phyloP scores from a whole-genome alignment of 2,113 vertebrate species.

The Pogona vitticeps region DNA sequence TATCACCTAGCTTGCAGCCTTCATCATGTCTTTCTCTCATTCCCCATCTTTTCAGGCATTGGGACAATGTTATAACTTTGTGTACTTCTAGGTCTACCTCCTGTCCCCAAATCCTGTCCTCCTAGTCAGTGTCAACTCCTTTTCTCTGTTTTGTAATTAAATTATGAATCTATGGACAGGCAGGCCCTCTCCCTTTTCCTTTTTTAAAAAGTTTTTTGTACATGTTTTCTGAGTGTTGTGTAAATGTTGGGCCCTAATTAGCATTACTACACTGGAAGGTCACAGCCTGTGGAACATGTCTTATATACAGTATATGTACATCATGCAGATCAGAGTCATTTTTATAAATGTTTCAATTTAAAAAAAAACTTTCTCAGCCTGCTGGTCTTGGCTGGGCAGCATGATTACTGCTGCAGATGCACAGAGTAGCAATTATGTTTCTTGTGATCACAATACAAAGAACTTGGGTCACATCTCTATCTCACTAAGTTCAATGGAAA shows the following conservation, averaged over 20 bases:
- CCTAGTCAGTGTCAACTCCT: neutral
- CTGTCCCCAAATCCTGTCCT: neutral
- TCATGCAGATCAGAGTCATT: slow-evolving; percentile 40
- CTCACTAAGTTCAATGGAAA: neutral
- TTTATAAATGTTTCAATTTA: slow-evolving; percentile 41
- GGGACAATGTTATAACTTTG: no score
- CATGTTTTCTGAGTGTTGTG: neutral
- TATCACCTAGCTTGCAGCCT: no score
- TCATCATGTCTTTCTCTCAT: neutral
- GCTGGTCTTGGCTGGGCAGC: slow-evolving; percentile 50
- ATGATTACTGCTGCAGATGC: slow-evolving; percentile 20
- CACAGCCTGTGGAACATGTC: neutral
- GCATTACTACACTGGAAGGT: neutral
- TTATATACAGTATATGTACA: neutral
- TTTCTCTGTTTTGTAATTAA: neutral
- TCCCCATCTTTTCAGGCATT: neutral
- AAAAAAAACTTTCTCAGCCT: slow-evolving; percentile 17
- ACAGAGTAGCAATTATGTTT: neutral
- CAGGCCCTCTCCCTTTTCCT: neutral
- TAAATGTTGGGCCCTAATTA: neutral
- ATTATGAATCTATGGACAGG: neutral
- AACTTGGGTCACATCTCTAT: neutral
- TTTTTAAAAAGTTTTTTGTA: neutral
- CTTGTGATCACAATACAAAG: neutral
- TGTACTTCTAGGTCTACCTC: neutral